Conservation (phyloP, 2,888 invertebrate genomes). For the Trachelus troglodyta region DNA sequence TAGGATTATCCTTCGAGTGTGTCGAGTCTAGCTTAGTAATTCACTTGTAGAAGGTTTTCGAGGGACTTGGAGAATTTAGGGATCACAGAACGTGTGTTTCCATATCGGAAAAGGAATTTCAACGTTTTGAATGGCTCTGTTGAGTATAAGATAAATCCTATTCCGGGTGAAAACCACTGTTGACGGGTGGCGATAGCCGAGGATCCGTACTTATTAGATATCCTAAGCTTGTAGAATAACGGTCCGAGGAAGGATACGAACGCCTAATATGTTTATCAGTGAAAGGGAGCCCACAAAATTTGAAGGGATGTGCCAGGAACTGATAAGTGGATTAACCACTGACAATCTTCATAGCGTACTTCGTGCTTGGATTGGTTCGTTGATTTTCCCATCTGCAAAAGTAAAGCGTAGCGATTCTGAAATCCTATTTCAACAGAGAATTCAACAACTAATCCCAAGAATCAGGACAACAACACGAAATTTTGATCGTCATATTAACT, state of each 20-base stretch:
- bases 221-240: constrained; percentile 26
- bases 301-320: constrained; percentile 21
- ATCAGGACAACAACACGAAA: background rate
- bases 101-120: background rate
- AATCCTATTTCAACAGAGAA: background rate
- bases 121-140: background rate
- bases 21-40: background rate
- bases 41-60: background rate
- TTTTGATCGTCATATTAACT: background rate
- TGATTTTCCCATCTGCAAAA: constrained; percentile 11
- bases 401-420: background rate
- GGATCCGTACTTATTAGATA: constrained; percentile 5
- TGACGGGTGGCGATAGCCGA: constrained; percentile 7
- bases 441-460: background rate
- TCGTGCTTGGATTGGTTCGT: constrained; percentile 17
- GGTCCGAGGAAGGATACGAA: constrained; percentile 33
- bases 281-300: constrained; percentile 9
- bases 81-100: background rate
- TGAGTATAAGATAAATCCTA: background rate
- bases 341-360: constrained; percentile 36
- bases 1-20: background rate
- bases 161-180: background rate
- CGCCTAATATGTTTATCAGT: constrained; percentile 33
- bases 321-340: constrained; percentile 51
- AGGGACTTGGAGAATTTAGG: background rate